These are phyloP conservation scores for Chiroxiphia lanceolata DNA, from an alignment of 2,797 vertebrate genomes.

Conservation along the genomic window DNA sequence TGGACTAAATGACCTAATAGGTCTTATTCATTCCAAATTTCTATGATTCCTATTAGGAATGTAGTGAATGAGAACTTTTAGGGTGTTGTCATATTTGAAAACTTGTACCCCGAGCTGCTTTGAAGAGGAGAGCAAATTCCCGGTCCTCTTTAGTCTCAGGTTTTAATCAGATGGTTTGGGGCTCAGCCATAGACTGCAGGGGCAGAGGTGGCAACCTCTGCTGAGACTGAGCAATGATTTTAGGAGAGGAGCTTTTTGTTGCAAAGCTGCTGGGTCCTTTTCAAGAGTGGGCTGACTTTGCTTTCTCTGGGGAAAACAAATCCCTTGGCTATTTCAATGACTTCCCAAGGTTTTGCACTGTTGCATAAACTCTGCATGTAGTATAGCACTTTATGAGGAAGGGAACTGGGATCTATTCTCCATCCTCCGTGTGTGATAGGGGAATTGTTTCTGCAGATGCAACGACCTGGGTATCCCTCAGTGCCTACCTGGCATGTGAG, in stretches of 20 bases:
- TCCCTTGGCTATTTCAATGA: not conserved
- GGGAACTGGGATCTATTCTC: not conserved
- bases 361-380: not conserved
- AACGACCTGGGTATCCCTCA: not conserved
- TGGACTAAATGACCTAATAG: conserved; percentile 23
- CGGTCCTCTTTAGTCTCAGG: not conserved
- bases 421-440: not conserved
- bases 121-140: not conserved
- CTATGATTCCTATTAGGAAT: not conserved
- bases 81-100: not conserved
- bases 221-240: not conserved
- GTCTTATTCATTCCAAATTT: conserved; percentile 34
- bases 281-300: not conserved
- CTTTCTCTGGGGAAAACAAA: not conserved
- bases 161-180: not conserved
- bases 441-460: not conserved
- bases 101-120: not conserved
- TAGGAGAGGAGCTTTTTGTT: not conserved
- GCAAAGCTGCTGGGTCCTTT: not conserved
- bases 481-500: not conserved
- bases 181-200: not conserved
- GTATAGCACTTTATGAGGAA: not conserved
- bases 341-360: not conserved
- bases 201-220: not conserved
- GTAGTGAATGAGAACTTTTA: not conserved